Percentiles rank a stretch among this genome's conserved stretches.
Evolutionary conservation across 2,113 vertebrate species (phyloP).

Genomic region (Tyrannus savana): DNA sequence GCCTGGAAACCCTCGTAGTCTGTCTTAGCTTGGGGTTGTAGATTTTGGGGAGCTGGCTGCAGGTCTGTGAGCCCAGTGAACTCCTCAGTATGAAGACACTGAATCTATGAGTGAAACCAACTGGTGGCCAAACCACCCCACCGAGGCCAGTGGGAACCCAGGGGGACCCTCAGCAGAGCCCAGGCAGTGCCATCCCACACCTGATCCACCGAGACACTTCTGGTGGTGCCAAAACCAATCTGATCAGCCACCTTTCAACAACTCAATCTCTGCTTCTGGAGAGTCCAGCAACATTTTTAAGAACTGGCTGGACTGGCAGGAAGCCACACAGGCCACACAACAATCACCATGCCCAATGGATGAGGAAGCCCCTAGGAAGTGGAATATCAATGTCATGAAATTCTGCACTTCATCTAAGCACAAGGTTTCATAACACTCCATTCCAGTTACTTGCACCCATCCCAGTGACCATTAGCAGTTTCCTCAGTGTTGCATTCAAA

Average conservation of each 20-base stretch:
- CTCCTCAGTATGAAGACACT: background rate
- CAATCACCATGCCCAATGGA: accelerated
- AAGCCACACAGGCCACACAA: background rate
- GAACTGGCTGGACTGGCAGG: background rate
- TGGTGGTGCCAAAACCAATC: background rate
- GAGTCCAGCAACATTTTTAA: background rate
- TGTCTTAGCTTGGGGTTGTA: background rate
- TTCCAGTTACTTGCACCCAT: background rate
- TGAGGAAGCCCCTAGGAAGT: background rate
- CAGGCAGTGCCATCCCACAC: accelerated
- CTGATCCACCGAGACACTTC: accelerated
- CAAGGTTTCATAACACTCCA: background rate
- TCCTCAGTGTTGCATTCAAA: background rate
- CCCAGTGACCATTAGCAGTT: background rate
- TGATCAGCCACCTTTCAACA: background rate
- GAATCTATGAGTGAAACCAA: background rate
- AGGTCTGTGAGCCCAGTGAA: background rate
- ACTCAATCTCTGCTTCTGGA: background rate
- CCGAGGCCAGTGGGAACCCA: background rate
- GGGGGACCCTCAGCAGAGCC: background rate
- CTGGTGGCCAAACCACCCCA: background rate
- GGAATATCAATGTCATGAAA: background rate
- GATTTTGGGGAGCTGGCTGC: background rate
- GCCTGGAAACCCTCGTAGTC: background rate
- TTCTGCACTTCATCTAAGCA: background rate